Evolutionary conservation across 2,888 invertebrate species (phyloP).

Genomic region (Mimumesa dahlbomi): DNA sequence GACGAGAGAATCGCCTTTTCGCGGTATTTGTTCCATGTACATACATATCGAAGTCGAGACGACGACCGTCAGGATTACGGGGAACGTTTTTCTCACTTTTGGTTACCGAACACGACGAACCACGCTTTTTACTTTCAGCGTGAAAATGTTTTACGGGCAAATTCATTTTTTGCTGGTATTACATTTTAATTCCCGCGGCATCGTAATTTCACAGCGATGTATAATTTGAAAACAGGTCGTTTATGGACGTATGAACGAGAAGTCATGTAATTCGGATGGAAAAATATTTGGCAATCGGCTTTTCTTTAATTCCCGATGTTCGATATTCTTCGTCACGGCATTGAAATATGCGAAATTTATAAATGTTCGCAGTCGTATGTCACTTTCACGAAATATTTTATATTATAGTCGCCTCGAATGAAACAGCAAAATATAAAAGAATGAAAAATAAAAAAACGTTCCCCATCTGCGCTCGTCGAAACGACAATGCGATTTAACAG

Average conservation of each 20-base stretch:
- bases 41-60: slow-evolving; percentile 1
- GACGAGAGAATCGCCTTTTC: slow-evolving; percentile 18
- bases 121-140: not conserved
- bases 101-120: not conserved
- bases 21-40: slow-evolving; percentile 23
- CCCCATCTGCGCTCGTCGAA: slow-evolving; percentile 20
- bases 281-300: no score
- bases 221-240: no score
- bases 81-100: slow-evolving; percentile 8
- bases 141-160: not conserved
- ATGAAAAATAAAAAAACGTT: no score
- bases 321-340: not conserved
- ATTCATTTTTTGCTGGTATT: no score
- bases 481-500: slow-evolving; percentile 38
- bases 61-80: slow-evolving; percentile 7
- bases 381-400: not conserved
- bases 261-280: no score
- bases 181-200: no score
- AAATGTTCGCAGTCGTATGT: not conserved
- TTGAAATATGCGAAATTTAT: not conserved
- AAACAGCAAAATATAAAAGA: no score
- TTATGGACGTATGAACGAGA: no score
- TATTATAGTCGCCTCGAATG: not conserved
- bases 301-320: not conserved
- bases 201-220: no score